phyloP scores from a whole-genome alignment of 2,888 invertebrate species.

The Caenorhabditis uteleia region DNA sequence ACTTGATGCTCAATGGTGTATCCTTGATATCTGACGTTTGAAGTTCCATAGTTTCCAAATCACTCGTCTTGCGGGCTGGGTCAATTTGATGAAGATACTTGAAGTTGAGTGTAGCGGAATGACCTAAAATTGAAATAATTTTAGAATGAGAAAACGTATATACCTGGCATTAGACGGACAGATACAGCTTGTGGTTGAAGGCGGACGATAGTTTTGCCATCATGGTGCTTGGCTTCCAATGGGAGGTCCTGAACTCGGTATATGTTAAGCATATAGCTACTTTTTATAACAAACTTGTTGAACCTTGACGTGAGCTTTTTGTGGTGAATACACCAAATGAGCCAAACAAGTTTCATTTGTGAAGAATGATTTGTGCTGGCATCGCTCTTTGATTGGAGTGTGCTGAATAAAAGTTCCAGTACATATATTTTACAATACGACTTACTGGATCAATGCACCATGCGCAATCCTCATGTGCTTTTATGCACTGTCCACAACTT shows the following conservation, averaged over 20 bases:
- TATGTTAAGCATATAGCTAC: background rate
- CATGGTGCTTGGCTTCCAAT: slow-evolving; percentile 52
- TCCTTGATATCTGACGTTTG: slow-evolving; percentile 59
- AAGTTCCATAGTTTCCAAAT: slow-evolving; percentile 52
- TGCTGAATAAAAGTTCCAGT: slow-evolving; percentile 29
- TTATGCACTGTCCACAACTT: slow-evolving; percentile 61
- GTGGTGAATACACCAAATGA: slow-evolving; percentile 60
- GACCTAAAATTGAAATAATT: no score
- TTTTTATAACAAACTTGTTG: slow-evolving; percentile 45
- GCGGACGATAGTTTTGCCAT: slow-evolving; percentile 56
- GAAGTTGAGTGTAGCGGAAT: slow-evolving; percentile 58
- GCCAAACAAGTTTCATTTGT: slow-evolving; percentile 48
- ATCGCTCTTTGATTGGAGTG: slow-evolving; percentile 43
- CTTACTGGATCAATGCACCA: slow-evolving; percentile 65
- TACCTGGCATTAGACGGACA: slow-evolving; percentile 64
- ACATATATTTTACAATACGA: background rate
- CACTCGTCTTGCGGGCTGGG: slow-evolving; percentile 4
- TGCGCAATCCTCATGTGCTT: slow-evolving; percentile 58
- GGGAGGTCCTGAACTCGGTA: slow-evolving; percentile 54
- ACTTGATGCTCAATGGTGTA: slow-evolving; percentile 55
- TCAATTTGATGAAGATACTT: slow-evolving; percentile 58
- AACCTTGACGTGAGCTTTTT: slow-evolving; percentile 51
- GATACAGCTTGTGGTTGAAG: slow-evolving; percentile 64
- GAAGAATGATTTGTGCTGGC: slow-evolving; percentile 53
- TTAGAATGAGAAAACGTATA: background rate